phyloP scores from a whole-genome alignment of 2,797 vertebrate species.

The Poecilia gillii region DNA sequence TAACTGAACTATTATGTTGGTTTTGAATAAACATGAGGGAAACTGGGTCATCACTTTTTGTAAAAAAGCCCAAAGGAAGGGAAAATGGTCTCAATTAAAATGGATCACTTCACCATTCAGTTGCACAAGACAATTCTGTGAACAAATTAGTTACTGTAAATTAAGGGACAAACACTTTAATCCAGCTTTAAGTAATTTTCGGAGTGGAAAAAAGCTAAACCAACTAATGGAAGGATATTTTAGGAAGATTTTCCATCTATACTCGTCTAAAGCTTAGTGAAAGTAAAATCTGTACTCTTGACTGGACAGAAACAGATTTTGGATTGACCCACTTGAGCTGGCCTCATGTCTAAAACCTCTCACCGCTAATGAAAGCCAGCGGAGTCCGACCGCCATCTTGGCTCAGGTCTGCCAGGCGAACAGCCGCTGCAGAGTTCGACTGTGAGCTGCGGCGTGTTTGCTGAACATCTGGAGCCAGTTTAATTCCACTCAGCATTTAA shows the following conservation, averaged over 20 bases:
- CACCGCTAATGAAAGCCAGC: slow-evolving; percentile 43
- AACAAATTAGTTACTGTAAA: not conserved
- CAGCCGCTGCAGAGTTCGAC: slow-evolving; percentile 9
- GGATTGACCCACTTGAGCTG: slow-evolving; percentile 37
- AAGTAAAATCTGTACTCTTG: slow-evolving; percentile 8
- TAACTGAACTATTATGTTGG: not conserved
- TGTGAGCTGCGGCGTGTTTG: slow-evolving; percentile 51
- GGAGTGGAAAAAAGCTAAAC: not conserved
- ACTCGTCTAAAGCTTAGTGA: not conserved
- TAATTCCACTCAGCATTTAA: slow-evolving; percentile 60
- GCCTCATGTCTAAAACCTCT: slow-evolving; percentile 1
- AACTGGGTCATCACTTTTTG: not conserved
- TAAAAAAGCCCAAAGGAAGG: not conserved
- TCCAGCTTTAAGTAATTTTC: not conserved
- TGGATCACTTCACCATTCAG: not conserved
- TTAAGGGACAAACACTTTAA: no score
- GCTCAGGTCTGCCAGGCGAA: slow-evolving; percentile 30
- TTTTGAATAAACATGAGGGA: not conserved
- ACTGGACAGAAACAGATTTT: slow-evolving; percentile 48
- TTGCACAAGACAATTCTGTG: not conserved
- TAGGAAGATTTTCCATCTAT: not conserved
- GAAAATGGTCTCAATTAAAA: not conserved
- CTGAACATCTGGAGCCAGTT: slow-evolving; percentile 69
- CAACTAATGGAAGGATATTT: not conserved
- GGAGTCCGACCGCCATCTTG: slow-evolving; percentile 39